phyloP scores from a whole-genome alignment of 2,888 invertebrate genomes.

The Prosapia bicincta region DNA sequence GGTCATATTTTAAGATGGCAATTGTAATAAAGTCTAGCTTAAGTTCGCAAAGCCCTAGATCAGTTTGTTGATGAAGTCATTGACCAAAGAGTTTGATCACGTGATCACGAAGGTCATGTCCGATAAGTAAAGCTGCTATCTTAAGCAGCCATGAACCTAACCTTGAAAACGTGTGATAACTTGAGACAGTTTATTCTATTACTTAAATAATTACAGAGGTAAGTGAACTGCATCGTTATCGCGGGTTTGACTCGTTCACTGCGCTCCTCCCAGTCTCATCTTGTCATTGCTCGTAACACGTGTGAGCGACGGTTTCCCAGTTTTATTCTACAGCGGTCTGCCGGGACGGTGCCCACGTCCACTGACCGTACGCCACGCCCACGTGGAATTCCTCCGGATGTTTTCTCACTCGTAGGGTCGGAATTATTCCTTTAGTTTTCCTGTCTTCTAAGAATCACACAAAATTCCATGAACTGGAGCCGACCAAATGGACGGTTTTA shows the following conservation, averaged over 20 bases:
- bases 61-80: not conserved
- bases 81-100: not conserved
- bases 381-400: not conserved
- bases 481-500: not conserved
- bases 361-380: too few species aligned
- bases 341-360: too few species aligned
- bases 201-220: constrained; percentile 2
- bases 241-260: not conserved
- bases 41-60: not conserved
- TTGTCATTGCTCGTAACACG: too few species aligned
- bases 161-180: not conserved
- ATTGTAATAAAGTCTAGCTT: not conserved
- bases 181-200: constrained; percentile 2
- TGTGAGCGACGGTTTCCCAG: too few species aligned
- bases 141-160: not conserved
- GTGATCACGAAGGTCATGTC: not conserved
- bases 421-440: not conserved
- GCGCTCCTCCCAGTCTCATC: not conserved
- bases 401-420: not conserved
- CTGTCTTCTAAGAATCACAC: not conserved
- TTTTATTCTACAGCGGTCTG: too few species aligned
- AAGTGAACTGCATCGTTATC: constrained; percentile 2
- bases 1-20: too few species aligned
- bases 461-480: not conserved
- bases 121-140: not conserved